Evolutionary conservation across 2,797 vertebrate genomes (phyloP), one percentile per base, ranked within the genome.

Genomic region (Bufotes viridis): DNA sequence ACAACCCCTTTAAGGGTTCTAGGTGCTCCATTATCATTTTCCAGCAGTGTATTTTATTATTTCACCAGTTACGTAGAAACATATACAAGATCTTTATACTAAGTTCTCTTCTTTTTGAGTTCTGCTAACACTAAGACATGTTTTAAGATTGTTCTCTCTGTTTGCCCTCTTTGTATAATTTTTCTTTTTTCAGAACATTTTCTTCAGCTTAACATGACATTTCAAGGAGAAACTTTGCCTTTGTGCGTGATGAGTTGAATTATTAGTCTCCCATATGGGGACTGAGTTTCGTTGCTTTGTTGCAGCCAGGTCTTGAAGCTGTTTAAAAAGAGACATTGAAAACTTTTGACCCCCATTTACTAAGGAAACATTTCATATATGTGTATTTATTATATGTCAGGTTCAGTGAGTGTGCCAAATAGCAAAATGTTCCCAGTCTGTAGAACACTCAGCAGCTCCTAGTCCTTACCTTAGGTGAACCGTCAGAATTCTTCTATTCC

Each of bases 401-500:
- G 14, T 9, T 57, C 67, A 49, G 70, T 61, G 51, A 53, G 49
- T 70, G 20, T 65, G 81, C 81, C 60, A 83, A 67, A 51, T 24
- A 70, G 65, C 61, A 83, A 42, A 82, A 82, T 65, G 63, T 69
- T 83, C 61, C 81, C 12, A 22, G 29, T 9, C 42, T 60, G 3
- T 9, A 29, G 51, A 53, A 74, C 51, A 84, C 60, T 84, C 67
- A 29, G 69, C 82, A 84, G 82, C 17, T 51, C 24, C n/a, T 65
- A n/a, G 65, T 55, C 11, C 69, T 83, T 3, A 83, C 81, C 81
- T 84, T 55, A 74, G 67, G 51, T 84, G 67, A 84, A 49, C 82
- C 42, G 53, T n/a, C 51, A 55, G 26, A 55, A 29, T 17, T 58
- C 15, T 57, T 7, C 10, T 13, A 24, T 84, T 26, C 18, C 34